These are phyloP conservation scores for Heliconius nattereri DNA, from an alignment of 1,140 invertebrate genomes.

Conservation along the genomic window DNA sequence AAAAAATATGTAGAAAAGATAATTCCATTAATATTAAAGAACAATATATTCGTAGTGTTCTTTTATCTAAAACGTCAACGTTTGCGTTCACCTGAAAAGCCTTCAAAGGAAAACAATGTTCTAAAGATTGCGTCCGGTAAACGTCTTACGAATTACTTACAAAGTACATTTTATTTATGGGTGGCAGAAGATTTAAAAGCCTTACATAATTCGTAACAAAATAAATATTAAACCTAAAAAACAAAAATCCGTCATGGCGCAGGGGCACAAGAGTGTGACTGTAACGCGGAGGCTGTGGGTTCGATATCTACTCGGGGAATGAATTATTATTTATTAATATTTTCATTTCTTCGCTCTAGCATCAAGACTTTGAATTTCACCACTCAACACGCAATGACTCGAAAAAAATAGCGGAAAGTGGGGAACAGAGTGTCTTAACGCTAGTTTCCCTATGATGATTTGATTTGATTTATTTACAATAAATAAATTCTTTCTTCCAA, in stretches of 20 bases:
- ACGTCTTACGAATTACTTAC: neutral
- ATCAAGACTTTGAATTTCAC: no score
- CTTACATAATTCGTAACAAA: neutral
- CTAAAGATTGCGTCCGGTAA: slow-evolving; percentile 1
- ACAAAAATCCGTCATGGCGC: no score
- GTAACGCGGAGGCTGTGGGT: no score
- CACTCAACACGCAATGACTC: no score
- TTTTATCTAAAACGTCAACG: slow-evolving; percentile 7
- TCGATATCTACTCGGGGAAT: no score
- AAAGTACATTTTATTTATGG: neutral
- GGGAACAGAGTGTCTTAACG: no score
- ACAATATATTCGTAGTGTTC: neutral
- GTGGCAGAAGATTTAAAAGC: neutral
- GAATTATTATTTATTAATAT: no score
- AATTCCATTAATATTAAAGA: neutral
- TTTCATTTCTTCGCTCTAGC: no score
- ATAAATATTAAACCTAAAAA: neutral
- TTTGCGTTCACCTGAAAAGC: neutral
- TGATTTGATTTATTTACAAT: neutral
- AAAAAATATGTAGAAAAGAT: no score
- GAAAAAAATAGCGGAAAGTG: no score
- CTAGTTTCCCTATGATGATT: no score
- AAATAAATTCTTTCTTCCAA: neutral
- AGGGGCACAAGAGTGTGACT: no score
- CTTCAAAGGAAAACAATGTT: slow-evolving; percentile 7